Conservation (phyloP, 2,888 invertebrate species). For the Lochmaea capreae region DNA sequence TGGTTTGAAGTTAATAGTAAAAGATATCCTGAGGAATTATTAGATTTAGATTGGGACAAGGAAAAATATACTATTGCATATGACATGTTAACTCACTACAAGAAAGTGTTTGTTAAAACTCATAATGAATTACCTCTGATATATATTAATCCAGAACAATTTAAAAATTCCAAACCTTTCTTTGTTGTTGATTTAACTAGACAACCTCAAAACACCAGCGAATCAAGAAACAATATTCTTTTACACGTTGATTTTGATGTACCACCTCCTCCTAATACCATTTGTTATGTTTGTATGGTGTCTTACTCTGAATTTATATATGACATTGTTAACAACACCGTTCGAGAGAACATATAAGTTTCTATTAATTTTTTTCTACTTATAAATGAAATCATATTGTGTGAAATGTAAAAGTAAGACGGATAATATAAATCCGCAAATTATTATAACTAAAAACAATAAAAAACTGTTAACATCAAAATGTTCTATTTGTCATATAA, state of each 20-base stretch:
- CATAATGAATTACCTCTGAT: neutral
- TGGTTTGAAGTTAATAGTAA: conserved; percentile 23
- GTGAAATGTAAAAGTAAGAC: too few relatives aligned
- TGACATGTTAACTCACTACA: neutral
- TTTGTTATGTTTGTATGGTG: conserved; percentile 15
- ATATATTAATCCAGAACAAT: conserved; percentile 4
- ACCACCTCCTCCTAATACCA: neutral
- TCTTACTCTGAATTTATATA: conserved; percentile 24
- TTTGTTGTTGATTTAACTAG: neutral
- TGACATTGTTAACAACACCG: conserved; percentile 16
- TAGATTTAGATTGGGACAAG: conserved; percentile 8
- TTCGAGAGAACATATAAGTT: neutral
- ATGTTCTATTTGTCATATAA: too few relatives aligned
- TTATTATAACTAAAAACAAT: too few relatives aligned
- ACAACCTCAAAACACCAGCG: neutral
- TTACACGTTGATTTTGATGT: neutral
- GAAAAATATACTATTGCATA: neutral
- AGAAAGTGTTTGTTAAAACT: neutral
- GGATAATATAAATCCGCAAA: too few relatives aligned
- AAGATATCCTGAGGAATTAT: conserved; percentile 14
- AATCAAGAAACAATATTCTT: neutral
- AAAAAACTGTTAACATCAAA: too few relatives aligned
- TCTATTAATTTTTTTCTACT: too few relatives aligned
- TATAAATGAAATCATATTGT: too few relatives aligned
- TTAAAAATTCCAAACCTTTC: neutral